Percentiles rank a stretch among this genome's conserved stretches.
These are phyloP conservation scores for Strix aluco DNA, from an alignment of 2,113 vertebrate species.

Conservation along the genomic window DNA sequence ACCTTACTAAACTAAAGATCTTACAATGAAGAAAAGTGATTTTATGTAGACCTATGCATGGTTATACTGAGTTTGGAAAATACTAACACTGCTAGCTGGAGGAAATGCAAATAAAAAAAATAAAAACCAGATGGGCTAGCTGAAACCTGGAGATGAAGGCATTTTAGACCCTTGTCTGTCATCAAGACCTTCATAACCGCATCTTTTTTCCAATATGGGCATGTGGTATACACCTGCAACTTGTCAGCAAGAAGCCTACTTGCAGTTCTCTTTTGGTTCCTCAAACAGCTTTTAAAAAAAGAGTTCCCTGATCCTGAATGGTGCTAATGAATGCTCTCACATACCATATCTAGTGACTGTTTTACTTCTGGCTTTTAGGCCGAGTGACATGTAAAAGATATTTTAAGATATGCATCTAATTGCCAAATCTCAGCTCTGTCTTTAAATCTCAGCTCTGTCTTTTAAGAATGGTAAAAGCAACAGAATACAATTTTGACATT, in stretches of 20 bases:
- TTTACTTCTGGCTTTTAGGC: conserved; percentile 12
- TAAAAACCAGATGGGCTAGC: conserved; percentile 20
- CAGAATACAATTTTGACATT: not conserved
- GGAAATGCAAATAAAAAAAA: conserved; percentile 47
- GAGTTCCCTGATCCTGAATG: not conserved
- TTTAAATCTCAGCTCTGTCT: not conserved
- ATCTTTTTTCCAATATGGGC: conserved; percentile 35
- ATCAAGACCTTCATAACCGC: conserved; percentile 3
- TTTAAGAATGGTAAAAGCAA: not conserved
- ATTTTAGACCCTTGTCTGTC: conserved; percentile 64
- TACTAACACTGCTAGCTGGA: not conserved
- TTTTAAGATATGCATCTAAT: not conserved
- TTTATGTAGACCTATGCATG: not conserved
- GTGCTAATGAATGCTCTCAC: not conserved
- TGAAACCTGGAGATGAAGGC: conserved; percentile 46
- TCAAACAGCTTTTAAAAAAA: not conserved
- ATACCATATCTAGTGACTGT: not conserved
- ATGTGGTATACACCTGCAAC: conserved; percentile 68
- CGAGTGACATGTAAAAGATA: not conserved
- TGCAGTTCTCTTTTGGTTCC: conserved; percentile 37
- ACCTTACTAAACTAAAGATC: not conserved
- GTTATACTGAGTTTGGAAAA: not conserved
- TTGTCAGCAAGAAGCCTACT: conserved; percentile 27
- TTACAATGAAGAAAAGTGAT: not conserved
- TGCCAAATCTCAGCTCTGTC: not conserved